Evolutionary conservation across 2,113 vertebrate species (phyloP), one percentile per base, ranked within the genome.

Genomic region (Heterotilapia buettikoferi): DNA sequence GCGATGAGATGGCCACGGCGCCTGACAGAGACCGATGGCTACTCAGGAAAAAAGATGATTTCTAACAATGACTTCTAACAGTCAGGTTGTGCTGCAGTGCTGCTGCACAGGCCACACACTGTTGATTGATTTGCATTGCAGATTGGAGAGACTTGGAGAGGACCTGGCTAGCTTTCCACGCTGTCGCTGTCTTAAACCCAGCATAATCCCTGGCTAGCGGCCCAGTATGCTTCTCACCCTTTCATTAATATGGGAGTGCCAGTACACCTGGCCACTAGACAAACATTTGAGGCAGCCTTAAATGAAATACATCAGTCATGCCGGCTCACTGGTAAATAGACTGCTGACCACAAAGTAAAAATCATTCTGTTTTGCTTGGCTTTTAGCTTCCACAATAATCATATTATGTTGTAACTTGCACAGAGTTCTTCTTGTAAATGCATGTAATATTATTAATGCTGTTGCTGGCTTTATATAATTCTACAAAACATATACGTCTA

Each of bases 71-170:
- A 68, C 88, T 89, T 82, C 83, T 88, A 86, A 88, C 81, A 90
- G 84, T 79, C 85, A 84, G 88, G 85, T 81, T 85, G 86, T 71
- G 59, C 66, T 87, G 83, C 87, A 63, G 83, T 79, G 83, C 88
- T 82, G 82, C 88, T 84, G 86, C 86, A 53, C 80, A 13, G 84
- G 83, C 84, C 57, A 47, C 83, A 88, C 87, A 76, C 84, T 61
- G 84, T 68, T 92, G 90, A 95, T 93, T 94, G 95, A 96, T 96
- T 95, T 96, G 95, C 93, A 94, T 95, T 94, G 94, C 93, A 95
- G 93, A 96, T 93, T 92, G 84, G 47, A 56, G 53, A 82, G 94
- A 94, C 91, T 91, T 90, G 89, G 91, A 94, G 90, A 91, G 91
- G 90, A 92, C 91, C 86, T 94, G 90, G 88, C 86, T 24, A 80